A percentile compares a stretch with the other conserved stretches of the same genome.
These are phyloP conservation scores for Nannoperca australis DNA, from an alignment of 2,797 vertebrate genomes.

Conservation along the genomic window DNA sequence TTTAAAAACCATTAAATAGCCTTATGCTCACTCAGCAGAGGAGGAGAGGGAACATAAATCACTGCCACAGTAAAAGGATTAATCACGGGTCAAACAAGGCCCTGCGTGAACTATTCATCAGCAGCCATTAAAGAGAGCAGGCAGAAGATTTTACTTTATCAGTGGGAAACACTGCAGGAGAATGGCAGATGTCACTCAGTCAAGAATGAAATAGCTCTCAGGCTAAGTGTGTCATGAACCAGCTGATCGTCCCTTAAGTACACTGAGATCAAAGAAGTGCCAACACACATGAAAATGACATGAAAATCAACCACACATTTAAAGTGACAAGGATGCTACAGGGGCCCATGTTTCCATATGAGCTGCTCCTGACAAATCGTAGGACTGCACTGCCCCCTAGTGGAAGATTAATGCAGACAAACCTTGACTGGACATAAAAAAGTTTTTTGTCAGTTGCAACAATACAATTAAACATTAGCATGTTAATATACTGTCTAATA, in stretches of 20 bases:
- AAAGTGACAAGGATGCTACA: background rate
- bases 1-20: constrained; percentile 62
- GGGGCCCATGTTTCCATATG: background rate
- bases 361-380: background rate
- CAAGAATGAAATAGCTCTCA: background rate
- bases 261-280: constrained; percentile 1
- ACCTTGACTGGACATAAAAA: background rate
- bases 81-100: constrained; percentile 60
- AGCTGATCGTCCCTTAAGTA: background rate
- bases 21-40: constrained; percentile 73
- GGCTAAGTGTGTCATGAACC: background rate
- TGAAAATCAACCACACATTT: constrained; percentile 13
- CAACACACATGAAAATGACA: background rate
- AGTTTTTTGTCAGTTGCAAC: background rate
- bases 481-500: background rate
- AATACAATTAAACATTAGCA: background rate
- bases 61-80: constrained; percentile 54
- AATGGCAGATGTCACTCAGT: constrained; percentile 35
- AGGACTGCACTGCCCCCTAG: constrained; percentile 52
- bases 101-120: constrained; percentile 56
- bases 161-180: background rate
- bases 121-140: constrained; percentile 39
- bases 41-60: constrained; percentile 64
- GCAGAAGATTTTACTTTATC: constrained; percentile 38
- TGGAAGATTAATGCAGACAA: constrained; percentile 35